Evolutionary conservation across 2,888 invertebrate species (phyloP), one percentile per base, ranked within the genome.

Genomic region (Pachycephus smyrnensis): DNA sequence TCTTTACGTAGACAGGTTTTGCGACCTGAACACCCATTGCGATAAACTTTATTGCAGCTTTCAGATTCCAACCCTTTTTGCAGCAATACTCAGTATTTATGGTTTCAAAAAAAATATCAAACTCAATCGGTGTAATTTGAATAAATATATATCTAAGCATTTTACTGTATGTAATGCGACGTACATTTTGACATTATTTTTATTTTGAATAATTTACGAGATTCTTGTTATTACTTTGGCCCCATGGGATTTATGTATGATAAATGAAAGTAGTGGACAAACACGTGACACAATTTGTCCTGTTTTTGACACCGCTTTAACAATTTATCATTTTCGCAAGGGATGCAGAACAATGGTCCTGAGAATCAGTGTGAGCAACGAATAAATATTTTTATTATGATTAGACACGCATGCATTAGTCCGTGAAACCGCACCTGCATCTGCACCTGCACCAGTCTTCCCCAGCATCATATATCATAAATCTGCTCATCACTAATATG

Each of bases 341-440:
- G 55, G 55, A 55, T 55, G 55, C 55, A 55, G 85, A 85, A 79
- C 81, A 83, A 85, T 81, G 83, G 75, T 23, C 75, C 80, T 73
- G 84, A 85, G 85, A 85, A 84, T 85, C 85, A 84, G 83, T 82
- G 74, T 55, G 77, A 81, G 80, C 76, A 80, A 79, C 84, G 76
- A 76, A 76, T 76, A 84, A 85, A 85, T 80, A 82, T 85, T 84
- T 85, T 80, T 77, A 76, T 55, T 77, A 77, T 76, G 78, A 84
- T 82, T 85, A 85, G 81, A 82, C 82, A 79, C 69, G 77, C 40
- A 40, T 55, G 23, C 23, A 31, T 75, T 73, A 68, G 33, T 12
- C 31, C 71, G 40, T 30, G 75, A 68, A 77, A 69, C 80, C 78
- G 80, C 80, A 69, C 55, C 55, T 55, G 55, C 55, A 55, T 55